Base-by-base conservation (phyloP, 2,888 invertebrate genomes). In the Alloplasta piceator region DNA sequence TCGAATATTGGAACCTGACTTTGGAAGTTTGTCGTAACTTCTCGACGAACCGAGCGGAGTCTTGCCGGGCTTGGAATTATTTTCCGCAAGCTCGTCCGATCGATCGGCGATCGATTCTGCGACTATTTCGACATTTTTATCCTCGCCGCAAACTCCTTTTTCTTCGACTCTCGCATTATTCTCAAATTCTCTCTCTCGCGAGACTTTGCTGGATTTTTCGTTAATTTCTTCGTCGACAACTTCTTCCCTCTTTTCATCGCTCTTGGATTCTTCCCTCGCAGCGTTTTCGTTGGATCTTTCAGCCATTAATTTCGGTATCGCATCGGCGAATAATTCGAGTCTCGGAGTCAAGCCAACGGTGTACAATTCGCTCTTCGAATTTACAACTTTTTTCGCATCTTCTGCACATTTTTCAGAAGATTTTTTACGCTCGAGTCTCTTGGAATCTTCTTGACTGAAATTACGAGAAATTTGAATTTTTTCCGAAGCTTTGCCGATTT, bases 241-340 rank as follows among this genome's bases (percentile, higher is more conserved):
- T 26, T 26, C 26, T 26, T 26, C 26, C 26, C 26, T 43, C 7
- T 10, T 43, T 43, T 43, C 43, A 43, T 43, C 43, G 6, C 7
- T 52, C n/a, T 16, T 14, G 6, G n/a, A 10, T 73, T 84, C 66
- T 75, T 71, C 55, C 10, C 64, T 66, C 14, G 26, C 43, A 12
- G 66, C 2, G 73, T 81, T 86, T 66, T 90, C 90, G 12, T 72
- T 87, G 0, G 89, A 85, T 66, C 87, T 92, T 76, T 91, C 91
- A 14, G 91, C 92, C 1, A 92, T 87, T 0, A 92, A 79, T 82
- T 91, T 92, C 0, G 92, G 91, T 78, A 92, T 92, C 0, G 89
- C 87, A 70, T 92, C 92, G 5, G 91, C 92, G 70, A 92, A 92
- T 12, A 92, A 74, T 78, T 91, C 91, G 46, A 92, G 80, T 75